Conservation (phyloP, 2,113 vertebrate genomes). For the Zosterops pallidus region DNA sequence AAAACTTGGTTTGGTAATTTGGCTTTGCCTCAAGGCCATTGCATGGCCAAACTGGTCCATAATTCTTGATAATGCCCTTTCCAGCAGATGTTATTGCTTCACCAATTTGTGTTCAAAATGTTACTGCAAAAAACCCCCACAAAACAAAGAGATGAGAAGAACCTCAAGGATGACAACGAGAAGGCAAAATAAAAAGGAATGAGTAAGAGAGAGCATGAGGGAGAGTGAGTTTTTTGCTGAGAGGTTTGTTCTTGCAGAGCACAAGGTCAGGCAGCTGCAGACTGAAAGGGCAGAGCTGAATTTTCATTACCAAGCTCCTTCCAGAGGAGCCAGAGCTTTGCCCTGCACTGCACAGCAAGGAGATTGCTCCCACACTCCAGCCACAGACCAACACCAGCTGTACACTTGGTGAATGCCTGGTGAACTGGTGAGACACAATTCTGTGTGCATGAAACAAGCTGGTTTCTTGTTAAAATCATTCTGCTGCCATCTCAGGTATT, state of each 20-base stretch:
- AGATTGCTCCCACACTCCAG: neutral
- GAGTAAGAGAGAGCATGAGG: neutral
- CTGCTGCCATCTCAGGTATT: neutral
- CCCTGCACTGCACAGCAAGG: neutral
- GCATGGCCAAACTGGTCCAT: constrained; percentile 32
- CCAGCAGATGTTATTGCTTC: neutral
- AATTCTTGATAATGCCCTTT: constrained; percentile 43
- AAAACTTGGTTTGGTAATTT: constrained; percentile 42
- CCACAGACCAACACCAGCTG: neutral
- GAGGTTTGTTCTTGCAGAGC: neutral
- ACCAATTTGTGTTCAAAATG: neutral
- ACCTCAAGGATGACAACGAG: neutral
- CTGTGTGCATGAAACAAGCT: neutral
- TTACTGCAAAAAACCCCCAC: neutral
- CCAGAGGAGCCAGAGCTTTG: neutral
- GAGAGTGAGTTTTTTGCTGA: neutral
- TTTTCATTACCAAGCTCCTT: neutral
- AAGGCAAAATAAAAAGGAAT: neutral
- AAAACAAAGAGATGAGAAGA: neutral
- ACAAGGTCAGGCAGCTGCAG: neutral
- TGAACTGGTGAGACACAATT: neutral
- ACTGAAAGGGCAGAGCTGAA: neutral
- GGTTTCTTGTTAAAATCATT: neutral
- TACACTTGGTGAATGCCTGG: neutral
- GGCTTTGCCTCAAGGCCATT: constrained; percentile 44